A percentile compares a stretch with the other conserved stretches of the same genome.
Conservation (phyloP, 2,888 invertebrate genomes). For the Lomographa bimaculata region DNA sequence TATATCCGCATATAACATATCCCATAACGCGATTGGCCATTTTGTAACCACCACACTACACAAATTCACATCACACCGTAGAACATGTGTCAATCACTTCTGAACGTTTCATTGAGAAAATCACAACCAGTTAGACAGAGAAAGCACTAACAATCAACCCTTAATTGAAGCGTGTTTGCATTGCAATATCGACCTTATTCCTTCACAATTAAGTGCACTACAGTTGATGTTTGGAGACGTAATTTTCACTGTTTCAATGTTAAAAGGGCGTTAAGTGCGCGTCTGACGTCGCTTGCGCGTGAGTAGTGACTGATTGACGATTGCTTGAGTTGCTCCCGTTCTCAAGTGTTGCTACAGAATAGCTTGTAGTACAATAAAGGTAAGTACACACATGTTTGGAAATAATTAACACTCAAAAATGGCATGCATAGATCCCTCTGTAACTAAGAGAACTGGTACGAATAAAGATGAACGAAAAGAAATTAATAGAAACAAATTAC, state of each 20-base stretch:
- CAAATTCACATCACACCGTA: conserved; percentile 12
- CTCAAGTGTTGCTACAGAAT: conserved; percentile 13
- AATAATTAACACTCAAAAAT: too few species aligned
- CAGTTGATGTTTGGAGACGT: conserved; percentile 20
- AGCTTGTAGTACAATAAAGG: too few species aligned
- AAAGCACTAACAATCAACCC: conserved; percentile 38
- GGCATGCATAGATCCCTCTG: too few species aligned
- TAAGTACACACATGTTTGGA: too few species aligned
- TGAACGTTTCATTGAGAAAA: conserved; percentile 18
- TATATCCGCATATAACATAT: conserved; percentile 84
- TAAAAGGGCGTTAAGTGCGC: conserved; percentile 27
- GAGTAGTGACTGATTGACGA: conserved; percentile 52
- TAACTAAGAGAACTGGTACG: too few species aligned
- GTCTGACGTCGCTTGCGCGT: conserved; percentile 39
- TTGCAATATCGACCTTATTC: conserved; percentile 34
- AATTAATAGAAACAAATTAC: too few species aligned
- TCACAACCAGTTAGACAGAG: conserved; percentile 34
- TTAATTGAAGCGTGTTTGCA: conserved; percentile 32
- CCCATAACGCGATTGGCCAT: conserved; percentile 82
- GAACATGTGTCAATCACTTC: conserved; percentile 36
- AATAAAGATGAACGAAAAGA: too few species aligned
- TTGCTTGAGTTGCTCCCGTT: conserved; percentile 7
- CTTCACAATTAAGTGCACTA: conserved; percentile 25
- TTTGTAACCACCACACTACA: conserved; percentile 35
- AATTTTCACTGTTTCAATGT: conserved; percentile 24